Evolutionary conservation across 2,797 vertebrate species (phyloP), one percentile per base, ranked within the genome.

Genomic region (Sternarchorhynchus goeldii): DNA sequence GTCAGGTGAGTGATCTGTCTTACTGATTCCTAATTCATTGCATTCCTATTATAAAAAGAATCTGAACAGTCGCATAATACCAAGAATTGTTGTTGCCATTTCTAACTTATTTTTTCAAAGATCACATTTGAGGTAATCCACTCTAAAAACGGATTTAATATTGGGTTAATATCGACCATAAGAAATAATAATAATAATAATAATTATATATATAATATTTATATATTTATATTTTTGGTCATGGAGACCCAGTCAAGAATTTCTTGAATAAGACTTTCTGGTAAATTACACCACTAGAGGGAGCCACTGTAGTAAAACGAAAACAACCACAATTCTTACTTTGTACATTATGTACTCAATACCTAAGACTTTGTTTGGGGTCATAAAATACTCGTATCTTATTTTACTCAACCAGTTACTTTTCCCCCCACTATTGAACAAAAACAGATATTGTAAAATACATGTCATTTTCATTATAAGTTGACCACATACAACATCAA

Each of bases 1-100:
- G 94, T 88, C 95, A 96, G 94, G 95, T 96, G 92, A 93, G 94
- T 83, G 41, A 55, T 36, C 17, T 65, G 25, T 12, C 77, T 45
- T 70, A 53, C 17, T 25, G 5, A 17, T 25, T 73, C 53, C 31
- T 1, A 45, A 57, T 10, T 78, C 55, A 58, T 2, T n/a, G 17
- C 1, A 4, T 50, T 41, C n/a, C 12, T 17, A 65, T 5, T n/a
- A 65, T 18, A 63, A 34, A 18, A 10, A 4, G 4, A 34, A 2
- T 34, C 34, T 34, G 34, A 63, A 63, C 60, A 14, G 45, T 50
- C 45, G 14, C 45, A 50, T 50, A 12, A 50, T 50, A 50, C 8
- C 45, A 14, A 36, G 34, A 4, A 36, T 36, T 36, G 34, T 50
- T 50, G 3, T 14, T 50, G 45, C 12, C 45, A 2, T 50, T 12